Evolutionary conservation across 2,113 vertebrate genomes (phyloP).

Genomic region (Dicentrarchus labrax): DNA sequence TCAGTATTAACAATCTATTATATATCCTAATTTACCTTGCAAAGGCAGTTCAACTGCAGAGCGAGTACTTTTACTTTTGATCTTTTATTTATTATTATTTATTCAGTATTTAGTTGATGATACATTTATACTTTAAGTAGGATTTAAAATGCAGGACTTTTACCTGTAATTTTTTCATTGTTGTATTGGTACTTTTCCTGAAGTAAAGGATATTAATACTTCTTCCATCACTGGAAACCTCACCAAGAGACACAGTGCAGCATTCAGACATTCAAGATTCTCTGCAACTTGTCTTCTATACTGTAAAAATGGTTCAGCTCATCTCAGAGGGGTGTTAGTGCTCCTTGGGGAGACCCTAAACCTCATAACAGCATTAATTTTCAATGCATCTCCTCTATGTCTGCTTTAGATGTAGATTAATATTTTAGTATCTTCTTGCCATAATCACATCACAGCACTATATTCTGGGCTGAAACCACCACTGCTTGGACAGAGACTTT

Average conservation of each 20-base stretch:
- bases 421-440: constrained; percentile 61
- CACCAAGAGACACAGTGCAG: not conserved
- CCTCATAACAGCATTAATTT: constrained; percentile 49
- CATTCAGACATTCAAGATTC: not conserved
- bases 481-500: constrained; percentile 23
- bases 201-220: not conserved
- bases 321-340: constrained; percentile 7
- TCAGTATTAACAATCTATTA: not conserved
- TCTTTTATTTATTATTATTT: no score
- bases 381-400: constrained; percentile 42
- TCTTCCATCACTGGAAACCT: not conserved
- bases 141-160: not conserved
- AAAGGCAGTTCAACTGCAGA: not conserved
- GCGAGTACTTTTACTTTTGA: not conserved
- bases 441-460: constrained; percentile 31
- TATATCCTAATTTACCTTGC: not conserved
- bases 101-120: not conserved
- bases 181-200: not conserved
- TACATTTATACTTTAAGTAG: not conserved
- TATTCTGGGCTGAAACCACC: constrained; percentile 17
- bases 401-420: constrained; percentile 59
- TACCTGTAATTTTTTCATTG: not conserved
- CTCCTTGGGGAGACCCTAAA: constrained; percentile 38
- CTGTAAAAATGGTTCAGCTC: constrained; percentile 25
- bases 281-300: not conserved